A percentile compares a stretch with the other conserved stretches of the same genome.
These are phyloP conservation scores for Notodromas monacha DNA, from an alignment of 2,888 invertebrate genomes.

Conservation along the genomic window DNA sequence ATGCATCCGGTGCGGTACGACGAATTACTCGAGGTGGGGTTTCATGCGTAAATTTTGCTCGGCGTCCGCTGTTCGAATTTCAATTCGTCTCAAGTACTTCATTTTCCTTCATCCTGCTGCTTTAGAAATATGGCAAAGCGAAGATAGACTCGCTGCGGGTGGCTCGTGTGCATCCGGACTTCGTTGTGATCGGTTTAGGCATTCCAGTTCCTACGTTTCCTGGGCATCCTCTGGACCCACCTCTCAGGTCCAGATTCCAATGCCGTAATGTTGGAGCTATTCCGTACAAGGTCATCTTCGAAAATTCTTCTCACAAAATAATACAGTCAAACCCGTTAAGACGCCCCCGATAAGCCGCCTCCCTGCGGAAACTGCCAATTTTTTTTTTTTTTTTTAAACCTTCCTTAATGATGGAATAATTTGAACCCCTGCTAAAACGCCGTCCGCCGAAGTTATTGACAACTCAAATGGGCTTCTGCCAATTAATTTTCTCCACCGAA, in stretches of 20 bases:
- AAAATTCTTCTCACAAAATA: too few species aligned
- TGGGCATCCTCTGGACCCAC: conserved; percentile 82
- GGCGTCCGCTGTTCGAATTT: conserved; percentile 2
- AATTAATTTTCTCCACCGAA: too few species aligned
- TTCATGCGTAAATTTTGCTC: too few species aligned
- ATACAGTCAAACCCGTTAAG: too few species aligned
- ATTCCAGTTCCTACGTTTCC: conserved; percentile 53
- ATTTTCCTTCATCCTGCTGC: too few species aligned
- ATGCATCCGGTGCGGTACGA: conserved; percentile 66
- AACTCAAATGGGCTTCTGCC: too few species aligned
- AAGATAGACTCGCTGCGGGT: conserved; percentile 15
- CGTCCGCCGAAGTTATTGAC: too few species aligned
- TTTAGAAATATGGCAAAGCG: not conserved
- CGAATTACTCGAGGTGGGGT: conserved; percentile 38
- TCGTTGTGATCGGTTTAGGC: conserved; percentile 70
- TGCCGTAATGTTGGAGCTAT: conserved; percentile 36
- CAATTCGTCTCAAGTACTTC: conserved; percentile 2
- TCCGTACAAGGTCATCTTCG: conserved; percentile 11
- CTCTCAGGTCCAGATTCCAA: conserved; percentile 72
- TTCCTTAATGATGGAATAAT: too few species aligned
- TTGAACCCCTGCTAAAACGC: too few species aligned
- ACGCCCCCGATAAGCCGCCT: too few species aligned
- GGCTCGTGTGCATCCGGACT: conserved; percentile 66
- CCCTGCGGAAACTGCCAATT: too few species aligned
- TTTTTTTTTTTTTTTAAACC: too few species aligned